Percentiles rank a stretch among this genome's conserved stretches.
Evolutionary conservation across 2,888 invertebrate species (phyloP).

Genomic region (Trissonchulus sp.): DNA sequence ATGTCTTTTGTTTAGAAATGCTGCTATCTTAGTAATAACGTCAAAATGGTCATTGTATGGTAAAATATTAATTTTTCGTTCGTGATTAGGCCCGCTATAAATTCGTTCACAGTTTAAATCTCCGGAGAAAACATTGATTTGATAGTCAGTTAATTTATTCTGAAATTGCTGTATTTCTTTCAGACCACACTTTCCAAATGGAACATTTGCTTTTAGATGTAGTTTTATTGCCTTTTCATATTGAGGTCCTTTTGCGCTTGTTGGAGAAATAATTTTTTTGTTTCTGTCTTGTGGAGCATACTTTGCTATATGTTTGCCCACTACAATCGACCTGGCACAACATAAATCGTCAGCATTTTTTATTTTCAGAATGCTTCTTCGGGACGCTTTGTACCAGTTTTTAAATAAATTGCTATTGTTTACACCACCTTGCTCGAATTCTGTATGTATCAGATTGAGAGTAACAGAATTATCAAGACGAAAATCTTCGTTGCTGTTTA

Average conservation of each 20-base stretch:
- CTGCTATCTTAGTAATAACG: not conserved
- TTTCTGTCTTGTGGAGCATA: not conserved
- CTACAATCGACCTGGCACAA: not conserved
- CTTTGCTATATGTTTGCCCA: not conserved
- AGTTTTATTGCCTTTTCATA: not conserved
- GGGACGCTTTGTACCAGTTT: not conserved
- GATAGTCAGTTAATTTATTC: not conserved
- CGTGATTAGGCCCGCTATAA: not conserved
- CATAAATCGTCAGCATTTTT: not conserved
- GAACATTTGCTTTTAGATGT: not conserved
- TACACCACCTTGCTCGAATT: not conserved
- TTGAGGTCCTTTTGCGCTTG: not conserved
- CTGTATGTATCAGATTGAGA: constrained; percentile 17
- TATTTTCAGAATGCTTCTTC: not conserved
- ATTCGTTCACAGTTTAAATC: not conserved
- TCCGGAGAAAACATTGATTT: not conserved
- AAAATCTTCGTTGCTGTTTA: constrained; percentile 18
- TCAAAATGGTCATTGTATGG: not conserved
- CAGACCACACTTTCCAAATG: not conserved
- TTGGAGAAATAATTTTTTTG: not conserved
- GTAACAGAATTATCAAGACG: not conserved
- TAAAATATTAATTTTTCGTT: not conserved
- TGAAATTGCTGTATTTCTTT: not conserved
- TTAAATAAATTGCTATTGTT: not conserved
- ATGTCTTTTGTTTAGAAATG: not conserved